A percentile compares a stretch with the other conserved stretches of the same genome.
Evolutionary conservation across 2,888 invertebrate genomes (phyloP).

Genomic region (Pollenia labialis): DNA sequence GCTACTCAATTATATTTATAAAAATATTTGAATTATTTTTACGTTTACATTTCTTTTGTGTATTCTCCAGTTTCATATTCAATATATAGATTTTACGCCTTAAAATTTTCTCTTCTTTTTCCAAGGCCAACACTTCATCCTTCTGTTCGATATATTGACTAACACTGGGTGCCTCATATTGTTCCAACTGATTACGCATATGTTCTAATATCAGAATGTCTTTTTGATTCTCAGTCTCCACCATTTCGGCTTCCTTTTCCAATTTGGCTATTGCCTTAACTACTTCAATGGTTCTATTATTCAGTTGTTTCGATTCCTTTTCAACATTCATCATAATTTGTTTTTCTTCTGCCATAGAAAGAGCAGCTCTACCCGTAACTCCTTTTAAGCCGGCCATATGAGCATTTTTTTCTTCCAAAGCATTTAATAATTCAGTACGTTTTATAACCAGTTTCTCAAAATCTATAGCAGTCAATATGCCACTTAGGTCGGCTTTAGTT

Average conservation of each 20-base stretch:
- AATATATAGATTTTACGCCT: conserved; percentile 81
- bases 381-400: conserved; percentile 85
- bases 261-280: conserved; percentile 83
- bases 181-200: conserved; percentile 81
- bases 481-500: conserved; percentile 85
- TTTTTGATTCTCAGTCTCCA: conserved; percentile 82
- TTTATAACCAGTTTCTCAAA: conserved; percentile 86
- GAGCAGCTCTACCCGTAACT: conserved; percentile 85
- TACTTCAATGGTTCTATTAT: conserved; percentile 82
- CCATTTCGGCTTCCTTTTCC: conserved; percentile 81
- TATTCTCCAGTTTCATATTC: conserved; percentile 81
- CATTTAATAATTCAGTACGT: conserved; percentile 84
- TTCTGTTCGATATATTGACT: conserved; percentile 85
- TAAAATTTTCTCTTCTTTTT: conserved; percentile 82
- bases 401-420: conserved; percentile 85
- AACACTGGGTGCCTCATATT: conserved; percentile 85
- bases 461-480: conserved; percentile 85
- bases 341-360: conserved; percentile 85
- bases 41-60: conserved; percentile 75
- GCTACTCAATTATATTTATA: conserved; percentile 50
- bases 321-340: conserved; percentile 83
- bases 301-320: conserved; percentile 82
- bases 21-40: conserved; percentile 32
- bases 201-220: conserved; percentile 81
- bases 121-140: conserved; percentile 83